These are phyloP conservation scores for Dryococelus australis DNA, from an alignment of 2,888 invertebrate species.

Conservation along the genomic window DNA sequence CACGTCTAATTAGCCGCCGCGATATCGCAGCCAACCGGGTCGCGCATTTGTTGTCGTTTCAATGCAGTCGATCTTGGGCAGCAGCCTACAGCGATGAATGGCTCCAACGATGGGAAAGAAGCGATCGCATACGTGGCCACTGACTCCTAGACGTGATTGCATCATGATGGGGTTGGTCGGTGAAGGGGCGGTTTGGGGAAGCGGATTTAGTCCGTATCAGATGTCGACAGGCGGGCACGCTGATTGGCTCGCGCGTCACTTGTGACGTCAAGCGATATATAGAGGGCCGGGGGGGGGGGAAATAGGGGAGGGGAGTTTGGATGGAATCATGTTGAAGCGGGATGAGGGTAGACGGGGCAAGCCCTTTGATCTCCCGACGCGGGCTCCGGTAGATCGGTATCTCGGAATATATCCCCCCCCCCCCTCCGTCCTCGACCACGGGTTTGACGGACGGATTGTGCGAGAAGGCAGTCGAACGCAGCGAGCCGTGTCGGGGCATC, in stretches of 20 bases:
- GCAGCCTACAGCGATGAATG: neutral
- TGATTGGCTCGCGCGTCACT: neutral
- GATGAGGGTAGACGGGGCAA: neutral
- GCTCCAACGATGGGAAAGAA: neutral
- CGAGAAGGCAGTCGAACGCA: neutral
- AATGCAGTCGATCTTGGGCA: neutral
- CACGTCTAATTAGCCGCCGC: neutral
- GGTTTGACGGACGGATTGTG: constrained; percentile 1
- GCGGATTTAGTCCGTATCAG: neutral
- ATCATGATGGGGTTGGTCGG: neutral
- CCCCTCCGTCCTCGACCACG: neutral
- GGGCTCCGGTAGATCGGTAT: neutral
- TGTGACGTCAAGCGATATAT: neutral
- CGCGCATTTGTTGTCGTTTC: neutral
- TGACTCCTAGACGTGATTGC: neutral
- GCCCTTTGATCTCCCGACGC: neutral
- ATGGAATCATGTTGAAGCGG: no score
- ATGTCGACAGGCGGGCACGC: neutral
- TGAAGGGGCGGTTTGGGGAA: neutral
- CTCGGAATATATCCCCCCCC: no score
- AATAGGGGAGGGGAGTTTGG: neutral
- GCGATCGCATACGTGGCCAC: neutral
- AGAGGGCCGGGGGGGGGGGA: neutral
- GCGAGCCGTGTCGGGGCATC: constrained; percentile 7
- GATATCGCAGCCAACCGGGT: neutral